Base-by-base conservation (phyloP, 2,113 vertebrate species). In the Cygnus buccinator region DNA sequence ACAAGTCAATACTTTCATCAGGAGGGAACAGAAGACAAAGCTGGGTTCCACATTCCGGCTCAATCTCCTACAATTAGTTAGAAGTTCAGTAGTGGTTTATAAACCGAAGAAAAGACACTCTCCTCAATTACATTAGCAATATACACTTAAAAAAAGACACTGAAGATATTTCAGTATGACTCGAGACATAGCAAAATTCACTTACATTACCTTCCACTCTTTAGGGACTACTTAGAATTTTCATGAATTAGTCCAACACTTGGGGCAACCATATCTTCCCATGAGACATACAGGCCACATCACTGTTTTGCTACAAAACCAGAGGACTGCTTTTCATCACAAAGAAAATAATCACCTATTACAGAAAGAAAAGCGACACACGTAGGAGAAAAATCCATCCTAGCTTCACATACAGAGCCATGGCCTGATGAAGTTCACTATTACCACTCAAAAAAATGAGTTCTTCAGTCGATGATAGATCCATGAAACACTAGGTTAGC, bases 1-100 rank as follows among this genome's bases (percentile, higher is more conserved):
- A 99, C 96, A 99, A 98, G 97, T 99, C 99, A 98, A 99, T 99
- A 94, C 98, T 99, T 98, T 99, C 99, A 95, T 99, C 99, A 46
- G 99, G 98, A 74, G 99, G 99, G 97, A 99, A 99, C 58, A 99
- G 98, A 96, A 99, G 98, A 95, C 99, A 99, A 95, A 99, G 99
- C 96, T 99, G 99, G 84, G 98, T 99, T 84, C 99, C 99, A 88
- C 99, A 98, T 88, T 99, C 99, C 22, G 98, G 98, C 97, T 99
- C 99, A 97, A 99, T 99, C 98, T 99, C 99, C 99, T 99, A 96
- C 86, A 98, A 97, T 90, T 74, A 94, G 94, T 97, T 96, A 96
- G 87, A 97, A 97, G 94, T 89, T 97, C 98, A 98, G 93, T 28
- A 92, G 76, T 72, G 37, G 93, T 96, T 98, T 96, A 97, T 46